A percentile compares a stretch with the other conserved stretches of the same genome.
These are phyloP conservation scores for Theocolax elegans DNA, from an alignment of 1,140 invertebrate genomes.

Conservation along the genomic window DNA sequence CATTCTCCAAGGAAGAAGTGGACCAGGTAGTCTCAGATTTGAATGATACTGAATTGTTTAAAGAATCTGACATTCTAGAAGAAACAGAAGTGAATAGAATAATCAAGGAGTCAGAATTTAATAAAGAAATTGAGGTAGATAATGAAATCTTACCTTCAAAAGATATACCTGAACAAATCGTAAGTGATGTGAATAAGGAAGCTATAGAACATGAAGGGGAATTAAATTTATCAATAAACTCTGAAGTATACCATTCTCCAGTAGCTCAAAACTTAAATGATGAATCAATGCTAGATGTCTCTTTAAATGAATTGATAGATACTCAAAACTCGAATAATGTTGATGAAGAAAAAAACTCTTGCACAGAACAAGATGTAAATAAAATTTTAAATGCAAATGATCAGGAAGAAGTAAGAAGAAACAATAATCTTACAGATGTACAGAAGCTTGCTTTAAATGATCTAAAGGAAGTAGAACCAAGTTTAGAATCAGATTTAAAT, in stretches of 20 bases:
- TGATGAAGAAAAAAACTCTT: not conserved
- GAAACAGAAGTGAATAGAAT: constrained; percentile 1
- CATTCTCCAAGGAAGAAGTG: not conserved
- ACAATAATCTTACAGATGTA: not conserved
- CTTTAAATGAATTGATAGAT: constrained; percentile 9
- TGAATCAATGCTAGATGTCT: not conserved
- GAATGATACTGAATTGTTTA: not conserved
- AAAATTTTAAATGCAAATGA: not conserved
- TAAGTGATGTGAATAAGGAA: not conserved
- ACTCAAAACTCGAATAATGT: not conserved
- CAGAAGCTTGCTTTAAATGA: not conserved
- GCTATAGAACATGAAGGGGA: not conserved
- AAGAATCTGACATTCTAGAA: not conserved
- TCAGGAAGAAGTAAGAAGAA: not conserved
- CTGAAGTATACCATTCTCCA: not conserved
- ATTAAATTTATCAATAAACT: constrained; percentile 9
- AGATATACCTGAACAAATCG: no score
- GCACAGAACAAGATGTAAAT: not conserved
- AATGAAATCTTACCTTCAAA: no score
- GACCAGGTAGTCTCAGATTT: not conserved
- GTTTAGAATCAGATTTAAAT: constrained; percentile 30
- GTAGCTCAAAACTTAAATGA: not conserved
- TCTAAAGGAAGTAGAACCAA: constrained; percentile 25
- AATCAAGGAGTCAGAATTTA: not conserved
- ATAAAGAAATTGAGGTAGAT: not conserved